phyloP scores from a whole-genome alignment of 2,113 vertebrate genomes.

The Terrapene triunguis region DNA sequence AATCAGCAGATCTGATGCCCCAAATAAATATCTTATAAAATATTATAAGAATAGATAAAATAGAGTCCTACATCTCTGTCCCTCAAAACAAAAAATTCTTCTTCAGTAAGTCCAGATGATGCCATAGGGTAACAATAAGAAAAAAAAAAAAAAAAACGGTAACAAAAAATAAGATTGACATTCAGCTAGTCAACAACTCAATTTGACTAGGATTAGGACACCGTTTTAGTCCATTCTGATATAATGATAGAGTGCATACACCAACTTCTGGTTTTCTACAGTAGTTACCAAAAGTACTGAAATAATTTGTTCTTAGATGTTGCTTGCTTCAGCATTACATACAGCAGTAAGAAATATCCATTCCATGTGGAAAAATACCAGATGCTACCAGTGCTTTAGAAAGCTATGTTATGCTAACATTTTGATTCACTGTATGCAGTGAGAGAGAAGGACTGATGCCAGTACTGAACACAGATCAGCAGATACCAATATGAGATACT shows the following conservation, averaged over 20 bases:
- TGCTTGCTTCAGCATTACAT: neutral
- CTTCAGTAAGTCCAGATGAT: neutral
- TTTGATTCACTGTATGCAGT: neutral
- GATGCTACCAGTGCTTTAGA: neutral
- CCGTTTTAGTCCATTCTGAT: neutral
- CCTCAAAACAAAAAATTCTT: neutral
- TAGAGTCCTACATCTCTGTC: neutral
- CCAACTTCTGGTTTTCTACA: neutral
- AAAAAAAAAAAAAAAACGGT: neutral
- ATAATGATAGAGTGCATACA: neutral
- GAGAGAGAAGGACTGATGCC: neutral
- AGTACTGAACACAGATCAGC: neutral
- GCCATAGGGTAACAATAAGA: neutral
- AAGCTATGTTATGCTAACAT: neutral
- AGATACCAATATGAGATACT: neutral
- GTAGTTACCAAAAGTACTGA: conserved; percentile 7
- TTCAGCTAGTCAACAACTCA: neutral
- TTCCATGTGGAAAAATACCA: neutral
- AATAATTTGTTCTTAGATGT: neutral
- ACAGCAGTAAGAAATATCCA: neutral
- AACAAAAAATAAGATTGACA: neutral
- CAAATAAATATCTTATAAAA: neutral
- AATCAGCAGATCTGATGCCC: neutral
- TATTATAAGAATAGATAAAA: neutral
- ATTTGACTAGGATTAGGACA: neutral